Evolutionary conservation across 30 jellyfish, hydroid and myxozoan genomes (phyloP).

Genomic region (Catostylus mosaicus): DNA sequence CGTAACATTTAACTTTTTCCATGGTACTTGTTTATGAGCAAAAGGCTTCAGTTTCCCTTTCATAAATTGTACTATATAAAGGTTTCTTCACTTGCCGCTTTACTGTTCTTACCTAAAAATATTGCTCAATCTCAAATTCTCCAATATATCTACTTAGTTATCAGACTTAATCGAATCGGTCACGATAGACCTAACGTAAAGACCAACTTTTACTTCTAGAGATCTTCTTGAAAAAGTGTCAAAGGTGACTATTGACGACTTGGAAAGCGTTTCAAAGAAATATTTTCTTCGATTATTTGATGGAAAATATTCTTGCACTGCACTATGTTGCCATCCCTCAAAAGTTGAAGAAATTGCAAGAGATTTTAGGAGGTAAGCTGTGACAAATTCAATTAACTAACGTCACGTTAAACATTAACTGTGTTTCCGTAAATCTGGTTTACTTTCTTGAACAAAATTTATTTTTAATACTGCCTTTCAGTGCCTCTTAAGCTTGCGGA

Average conservation of each 20-base stretch:
- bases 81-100: too few species aligned
- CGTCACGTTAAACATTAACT: background rate
- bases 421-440: background rate
- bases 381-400: background rate
- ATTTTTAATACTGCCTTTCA: background rate
- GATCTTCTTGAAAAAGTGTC: constrained; percentile 72
- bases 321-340: constrained; percentile 93
- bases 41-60: too few species aligned
- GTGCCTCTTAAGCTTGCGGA: too few species aligned
- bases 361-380: constrained; percentile 69
- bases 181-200: too few species aligned
- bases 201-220: constrained; percentile 31
- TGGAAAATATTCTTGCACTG: constrained; percentile 54
- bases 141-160: too few species aligned
- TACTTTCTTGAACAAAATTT: background rate
- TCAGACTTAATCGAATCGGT: too few species aligned
- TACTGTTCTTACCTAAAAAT: too few species aligned
- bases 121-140: too few species aligned
- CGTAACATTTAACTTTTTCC: too few species aligned
- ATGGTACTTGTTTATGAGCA: too few species aligned
- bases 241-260: constrained; percentile 72
- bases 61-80: too few species aligned
- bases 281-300: constrained; percentile 71
- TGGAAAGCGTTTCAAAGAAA: constrained; percentile 69
- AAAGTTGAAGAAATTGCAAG: constrained; percentile 74